A percentile compares a stretch with the other conserved stretches of the same genome.
These are phyloP conservation scores for Mareca penelope DNA, from an alignment of 2,797 vertebrate genomes.

Conservation along the genomic window DNA sequence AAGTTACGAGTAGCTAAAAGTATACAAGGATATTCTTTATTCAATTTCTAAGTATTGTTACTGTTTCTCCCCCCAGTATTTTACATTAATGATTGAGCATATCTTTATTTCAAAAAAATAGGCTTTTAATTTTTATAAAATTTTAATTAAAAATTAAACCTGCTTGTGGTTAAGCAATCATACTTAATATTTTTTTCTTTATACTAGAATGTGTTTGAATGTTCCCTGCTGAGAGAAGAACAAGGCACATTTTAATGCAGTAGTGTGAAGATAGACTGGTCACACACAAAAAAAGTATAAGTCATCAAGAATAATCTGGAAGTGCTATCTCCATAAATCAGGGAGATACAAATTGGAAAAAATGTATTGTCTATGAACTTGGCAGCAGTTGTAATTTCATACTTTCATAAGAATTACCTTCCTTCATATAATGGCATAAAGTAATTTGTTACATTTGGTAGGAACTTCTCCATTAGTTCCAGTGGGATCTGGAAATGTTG, in stretches of 20 bases:
- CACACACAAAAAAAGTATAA: neutral
- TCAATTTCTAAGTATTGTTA: neutral
- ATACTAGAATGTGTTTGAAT: neutral
- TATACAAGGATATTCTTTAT: neutral
- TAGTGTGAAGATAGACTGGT: neutral
- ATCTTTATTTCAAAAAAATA: neutral
- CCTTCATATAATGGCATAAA: neutral
- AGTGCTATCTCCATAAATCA: neutral
- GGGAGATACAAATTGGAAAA: neutral
- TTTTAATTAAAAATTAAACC: neutral
- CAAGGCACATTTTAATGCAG: neutral
- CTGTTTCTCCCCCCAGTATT: neutral
- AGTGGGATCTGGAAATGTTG: neutral
- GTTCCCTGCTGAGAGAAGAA: neutral
- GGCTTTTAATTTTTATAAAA: neutral
- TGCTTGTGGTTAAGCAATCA: neutral
- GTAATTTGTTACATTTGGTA: neutral
- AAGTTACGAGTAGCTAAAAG: neutral
- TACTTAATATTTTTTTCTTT: neutral
- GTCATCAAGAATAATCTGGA: neutral
- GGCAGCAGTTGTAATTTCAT: neutral
- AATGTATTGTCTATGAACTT: neutral
- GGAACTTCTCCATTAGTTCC: neutral
- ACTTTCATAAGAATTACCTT: neutral
- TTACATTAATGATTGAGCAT: neutral